A percentile compares a stretch with the other conserved stretches of the same genome.
phyloP scores from a whole-genome alignment of 2,113 vertebrate genomes.

The Antennarius striatus region DNA sequence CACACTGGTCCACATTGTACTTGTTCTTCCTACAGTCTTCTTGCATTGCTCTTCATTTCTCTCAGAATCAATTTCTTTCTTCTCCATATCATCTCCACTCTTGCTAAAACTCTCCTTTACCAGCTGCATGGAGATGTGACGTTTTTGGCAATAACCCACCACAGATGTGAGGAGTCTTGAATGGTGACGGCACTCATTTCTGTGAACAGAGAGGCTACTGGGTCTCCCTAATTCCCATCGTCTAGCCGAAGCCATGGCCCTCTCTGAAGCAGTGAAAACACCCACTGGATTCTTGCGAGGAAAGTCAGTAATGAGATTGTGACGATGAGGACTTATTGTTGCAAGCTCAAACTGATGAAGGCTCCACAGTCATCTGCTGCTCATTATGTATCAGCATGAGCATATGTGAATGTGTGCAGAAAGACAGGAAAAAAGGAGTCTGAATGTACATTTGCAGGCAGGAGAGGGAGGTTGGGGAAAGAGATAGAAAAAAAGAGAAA shows the following conservation, averaged over 20 bases:
- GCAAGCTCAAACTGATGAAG: constrained; percentile 45
- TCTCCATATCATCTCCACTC: constrained; percentile 56
- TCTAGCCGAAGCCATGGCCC: constrained; percentile 33
- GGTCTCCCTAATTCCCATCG: constrained; percentile 51
- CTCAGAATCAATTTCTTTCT: constrained; percentile 32
- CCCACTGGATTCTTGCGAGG: constrained; percentile 64
- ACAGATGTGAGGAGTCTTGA: constrained; percentile 63
- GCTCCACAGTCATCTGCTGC: constrained; percentile 62
- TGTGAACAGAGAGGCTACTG: constrained; percentile 42
- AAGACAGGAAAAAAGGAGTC: not conserved
- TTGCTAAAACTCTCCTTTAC: constrained; percentile 42
- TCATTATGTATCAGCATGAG: constrained; percentile 32
- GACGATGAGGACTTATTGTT: constrained; percentile 30
- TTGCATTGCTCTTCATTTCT: not conserved
- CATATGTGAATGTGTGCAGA: constrained; percentile 2
- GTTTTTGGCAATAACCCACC: constrained; percentile 60
- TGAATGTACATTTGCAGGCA: not conserved
- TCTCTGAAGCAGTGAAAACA: constrained; percentile 52
- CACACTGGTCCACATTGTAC: constrained; percentile 9
- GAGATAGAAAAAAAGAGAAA: not conserved
- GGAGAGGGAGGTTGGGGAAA: not conserved
- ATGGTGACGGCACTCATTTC: constrained; percentile 39
- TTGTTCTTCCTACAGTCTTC: constrained; percentile 4
- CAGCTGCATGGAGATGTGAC: constrained; percentile 50
- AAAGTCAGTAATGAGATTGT: constrained; percentile 64